Evolutionary conservation across 2,113 vertebrate species (phyloP).

Genomic region (Phrynosoma blainvillii): DNA sequence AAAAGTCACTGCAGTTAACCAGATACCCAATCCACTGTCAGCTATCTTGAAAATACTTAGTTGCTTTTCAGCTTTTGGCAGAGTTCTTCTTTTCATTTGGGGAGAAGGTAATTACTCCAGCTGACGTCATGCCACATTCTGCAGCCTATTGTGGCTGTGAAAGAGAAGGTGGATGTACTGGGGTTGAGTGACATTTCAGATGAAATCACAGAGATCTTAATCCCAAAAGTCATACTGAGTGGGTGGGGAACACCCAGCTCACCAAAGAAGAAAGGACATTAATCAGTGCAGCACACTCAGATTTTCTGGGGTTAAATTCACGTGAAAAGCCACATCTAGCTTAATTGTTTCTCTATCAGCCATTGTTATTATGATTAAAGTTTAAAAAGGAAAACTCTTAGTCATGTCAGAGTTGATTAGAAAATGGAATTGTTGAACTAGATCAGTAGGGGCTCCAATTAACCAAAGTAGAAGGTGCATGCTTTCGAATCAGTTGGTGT

Average conservation of each 20-base stretch:
- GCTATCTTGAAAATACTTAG: background rate
- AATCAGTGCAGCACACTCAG: background rate
- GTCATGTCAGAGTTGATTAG: slow-evolving; percentile 11
- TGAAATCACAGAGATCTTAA: slow-evolving; percentile 35
- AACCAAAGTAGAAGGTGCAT: background rate
- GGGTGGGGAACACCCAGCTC: background rate
- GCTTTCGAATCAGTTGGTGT: background rate
- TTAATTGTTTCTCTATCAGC: slow-evolving; percentile 20
- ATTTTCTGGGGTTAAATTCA: background rate
- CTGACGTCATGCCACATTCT: background rate
- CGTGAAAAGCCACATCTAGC: slow-evolving; percentile 4
- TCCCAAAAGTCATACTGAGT: slow-evolving; percentile 5
- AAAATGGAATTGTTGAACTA: slow-evolving; percentile 18
- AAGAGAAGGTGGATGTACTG: background rate
- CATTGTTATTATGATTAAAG: slow-evolving; percentile 16
- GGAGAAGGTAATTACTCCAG: background rate
- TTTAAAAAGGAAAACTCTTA: background rate
- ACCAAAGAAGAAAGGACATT: slow-evolving; percentile 1
- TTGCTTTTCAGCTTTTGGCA: background rate
- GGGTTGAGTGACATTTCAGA: slow-evolving; percentile 12
- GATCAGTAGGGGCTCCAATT: no score
- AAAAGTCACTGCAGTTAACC: background rate
- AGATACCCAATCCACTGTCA: background rate
- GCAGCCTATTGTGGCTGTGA: background rate
- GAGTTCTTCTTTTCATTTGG: background rate